Evolutionary conservation across 1,140 invertebrate genomes (phyloP).

Genomic region (Tigriopus japonicus): DNA sequence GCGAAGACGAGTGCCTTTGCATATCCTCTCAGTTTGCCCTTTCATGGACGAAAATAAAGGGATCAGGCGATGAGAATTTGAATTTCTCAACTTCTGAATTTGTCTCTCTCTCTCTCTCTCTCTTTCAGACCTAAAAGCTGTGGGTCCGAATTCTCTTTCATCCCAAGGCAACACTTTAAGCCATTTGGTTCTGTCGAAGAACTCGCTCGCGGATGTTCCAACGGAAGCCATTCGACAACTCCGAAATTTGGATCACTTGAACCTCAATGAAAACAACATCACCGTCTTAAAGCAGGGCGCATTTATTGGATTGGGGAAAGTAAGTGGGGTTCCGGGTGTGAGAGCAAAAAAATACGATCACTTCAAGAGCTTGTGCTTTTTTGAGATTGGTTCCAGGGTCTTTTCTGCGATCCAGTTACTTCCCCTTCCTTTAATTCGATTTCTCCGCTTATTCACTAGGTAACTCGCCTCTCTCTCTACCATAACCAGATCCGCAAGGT

Average conservation of each 20-base stretch:
- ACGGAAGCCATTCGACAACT: conserved; percentile 46
- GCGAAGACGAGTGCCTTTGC: no score
- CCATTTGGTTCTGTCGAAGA: conserved; percentile 49
- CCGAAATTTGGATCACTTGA: conserved; percentile 60
- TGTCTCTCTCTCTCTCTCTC: neutral
- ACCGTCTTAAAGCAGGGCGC: conserved; percentile 26
- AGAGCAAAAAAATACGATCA: no score
- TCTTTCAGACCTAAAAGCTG: neutral
- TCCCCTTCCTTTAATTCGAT: neutral
- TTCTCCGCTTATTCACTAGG: conserved; percentile 17
- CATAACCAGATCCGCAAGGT: conserved; percentile 62
- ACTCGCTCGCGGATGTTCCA: conserved; percentile 42
- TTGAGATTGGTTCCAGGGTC: no score
- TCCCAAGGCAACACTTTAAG: conserved; percentile 50
- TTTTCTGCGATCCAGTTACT: no score
- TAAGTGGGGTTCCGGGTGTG: neutral
- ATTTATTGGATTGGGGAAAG: conserved; percentile 6
- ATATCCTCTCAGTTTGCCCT: no score
- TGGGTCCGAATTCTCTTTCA: neutral
- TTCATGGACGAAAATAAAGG: no score
- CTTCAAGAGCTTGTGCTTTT: no score
- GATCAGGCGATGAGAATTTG: no score
- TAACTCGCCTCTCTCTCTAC: conserved; percentile 63
- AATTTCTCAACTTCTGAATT: neutral
- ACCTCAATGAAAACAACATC: conserved; percentile 69